phyloP scores from a whole-genome alignment of 2,797 vertebrate genomes.

The Adrianichthys oophorus region DNA sequence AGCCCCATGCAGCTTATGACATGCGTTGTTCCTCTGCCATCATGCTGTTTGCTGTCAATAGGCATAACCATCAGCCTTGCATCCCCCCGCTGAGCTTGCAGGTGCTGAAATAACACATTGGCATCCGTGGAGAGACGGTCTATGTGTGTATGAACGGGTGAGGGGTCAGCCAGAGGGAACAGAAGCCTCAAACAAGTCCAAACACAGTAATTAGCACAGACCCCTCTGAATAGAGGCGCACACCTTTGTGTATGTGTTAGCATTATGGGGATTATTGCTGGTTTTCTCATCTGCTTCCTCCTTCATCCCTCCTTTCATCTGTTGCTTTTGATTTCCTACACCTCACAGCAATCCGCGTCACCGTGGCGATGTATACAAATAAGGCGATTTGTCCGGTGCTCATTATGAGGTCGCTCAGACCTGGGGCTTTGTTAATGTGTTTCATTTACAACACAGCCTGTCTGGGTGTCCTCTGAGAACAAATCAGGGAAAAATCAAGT shows the following conservation, averaged over 20 bases:
- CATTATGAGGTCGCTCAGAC: slow-evolving; percentile 21
- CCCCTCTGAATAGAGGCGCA: neutral
- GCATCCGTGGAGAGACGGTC: slow-evolving; percentile 28
- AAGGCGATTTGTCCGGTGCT: slow-evolving; percentile 21
- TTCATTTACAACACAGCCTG: slow-evolving; percentile 7
- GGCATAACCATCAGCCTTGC: slow-evolving; percentile 48
- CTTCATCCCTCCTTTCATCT: slow-evolving; percentile 25
- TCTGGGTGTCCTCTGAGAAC: slow-evolving; percentile 1
- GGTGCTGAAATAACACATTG: slow-evolving; percentile 44
- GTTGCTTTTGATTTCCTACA: slow-evolving; percentile 10
- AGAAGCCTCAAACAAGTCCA: slow-evolving; percentile 28
- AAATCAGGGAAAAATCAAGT: neutral
- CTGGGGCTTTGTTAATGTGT: neutral
- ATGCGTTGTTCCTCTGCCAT: slow-evolving; percentile 19
- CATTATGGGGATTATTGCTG: slow-evolving; percentile 20
- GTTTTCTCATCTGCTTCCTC: slow-evolving; percentile 14
- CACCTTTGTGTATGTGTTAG: neutral
- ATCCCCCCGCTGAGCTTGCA: slow-evolving; percentile 38
- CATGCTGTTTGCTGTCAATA: slow-evolving; percentile 60
- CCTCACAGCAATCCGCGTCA: slow-evolving; percentile 8
- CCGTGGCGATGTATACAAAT: slow-evolving; percentile 37
- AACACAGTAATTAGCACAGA: slow-evolving; percentile 43
- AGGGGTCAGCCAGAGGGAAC: slow-evolving; percentile 33
- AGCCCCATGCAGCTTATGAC: slow-evolving; percentile 22
- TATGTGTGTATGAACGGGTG: slow-evolving; percentile 14